A percentile compares a stretch with the other conserved stretches of the same genome.
These are phyloP conservation scores for Chloropsis cyanopogon DNA, from an alignment of 2,113 vertebrate genomes.

Conservation along the genomic window DNA sequence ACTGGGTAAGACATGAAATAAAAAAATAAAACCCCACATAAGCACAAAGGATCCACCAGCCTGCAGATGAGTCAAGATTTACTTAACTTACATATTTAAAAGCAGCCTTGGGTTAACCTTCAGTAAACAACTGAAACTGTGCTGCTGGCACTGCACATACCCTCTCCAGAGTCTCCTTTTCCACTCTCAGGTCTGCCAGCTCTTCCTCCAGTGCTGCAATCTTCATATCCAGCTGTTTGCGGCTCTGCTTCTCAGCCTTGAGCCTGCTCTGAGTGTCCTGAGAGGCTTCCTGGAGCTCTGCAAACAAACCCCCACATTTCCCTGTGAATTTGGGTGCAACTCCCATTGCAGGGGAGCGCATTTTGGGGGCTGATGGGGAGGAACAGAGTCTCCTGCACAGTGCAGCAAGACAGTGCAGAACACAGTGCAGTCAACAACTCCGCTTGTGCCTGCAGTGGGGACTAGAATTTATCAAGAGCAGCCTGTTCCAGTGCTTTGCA, in stretches of 20 bases:
- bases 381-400: neutral
- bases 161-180: slow-evolving; percentile 85
- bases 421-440: neutral
- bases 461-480: neutral
- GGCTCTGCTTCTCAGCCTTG: slow-evolving; percentile 86
- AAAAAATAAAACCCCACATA: neutral
- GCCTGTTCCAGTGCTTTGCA: neutral
- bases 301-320: neutral
- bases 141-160: slow-evolving; percentile 50
- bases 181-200: slow-evolving; percentile 79
- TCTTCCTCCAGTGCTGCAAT: slow-evolving; percentile 84
- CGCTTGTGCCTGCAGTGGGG: neutral
- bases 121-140: neutral
- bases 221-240: slow-evolving; percentile 83
- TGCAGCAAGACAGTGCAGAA: neutral
- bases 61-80: neutral
- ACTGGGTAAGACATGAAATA: neutral
- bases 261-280: slow-evolving; percentile 76
- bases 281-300: slow-evolving; percentile 83
- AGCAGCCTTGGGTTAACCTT: neutral
- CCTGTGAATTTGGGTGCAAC: neutral
- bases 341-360: neutral
- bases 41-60: neutral
- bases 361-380: neutral
- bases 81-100: neutral